Base-by-base conservation (phyloP, 2,113 vertebrate genomes). In the Myotis lucifugus region DNA sequence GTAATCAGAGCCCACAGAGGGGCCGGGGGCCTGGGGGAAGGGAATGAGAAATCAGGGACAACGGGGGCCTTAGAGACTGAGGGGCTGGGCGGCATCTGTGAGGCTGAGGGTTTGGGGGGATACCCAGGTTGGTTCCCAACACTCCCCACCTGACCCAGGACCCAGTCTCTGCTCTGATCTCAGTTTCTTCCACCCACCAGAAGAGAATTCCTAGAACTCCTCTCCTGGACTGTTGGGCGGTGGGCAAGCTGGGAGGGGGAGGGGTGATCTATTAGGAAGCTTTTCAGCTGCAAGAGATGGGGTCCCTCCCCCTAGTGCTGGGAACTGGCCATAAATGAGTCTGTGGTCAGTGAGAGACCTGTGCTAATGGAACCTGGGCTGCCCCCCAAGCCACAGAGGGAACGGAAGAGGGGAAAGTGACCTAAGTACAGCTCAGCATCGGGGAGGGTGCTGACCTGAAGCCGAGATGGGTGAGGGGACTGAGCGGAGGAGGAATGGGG, bases 361-460 rank as follows among this genome's bases (percentile, higher is more conserved):
- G 87, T 77, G 95, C 98, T 97, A 97, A 97, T 97, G 97, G 97
- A 97, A 90, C 88, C 93, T 96, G 92, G 96, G 88, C 95, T 0
- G 4, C 86, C 96, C 96, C 90, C 96, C 95, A 97, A 97, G 97
- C 97, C 19, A 48, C 96, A 96, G 56, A 69, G 34, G 13, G 61
- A 25, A 27, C 11, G 37, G 11, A 42, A 34, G 54, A 83, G 40
- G 46, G 27, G 64, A 23, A 18, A 18, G 70, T 13, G 76, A 46
- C 64, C 42, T 48, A 27, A 92, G 42, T 34, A 23, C 64, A 34
- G 59, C 70, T 79, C 83, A 29, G 73, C 32, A 17, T 3, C 2
- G 40, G n/a, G 54, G 48, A 40, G 27, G 77, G 5, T 77, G 61
- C 37, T 17, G 64, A 66, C 66, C 34, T 82, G 23, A 78, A 81